Evolutionary conservation across 1,140 invertebrate species (phyloP).

Genomic region (Heliconius himera): DNA sequence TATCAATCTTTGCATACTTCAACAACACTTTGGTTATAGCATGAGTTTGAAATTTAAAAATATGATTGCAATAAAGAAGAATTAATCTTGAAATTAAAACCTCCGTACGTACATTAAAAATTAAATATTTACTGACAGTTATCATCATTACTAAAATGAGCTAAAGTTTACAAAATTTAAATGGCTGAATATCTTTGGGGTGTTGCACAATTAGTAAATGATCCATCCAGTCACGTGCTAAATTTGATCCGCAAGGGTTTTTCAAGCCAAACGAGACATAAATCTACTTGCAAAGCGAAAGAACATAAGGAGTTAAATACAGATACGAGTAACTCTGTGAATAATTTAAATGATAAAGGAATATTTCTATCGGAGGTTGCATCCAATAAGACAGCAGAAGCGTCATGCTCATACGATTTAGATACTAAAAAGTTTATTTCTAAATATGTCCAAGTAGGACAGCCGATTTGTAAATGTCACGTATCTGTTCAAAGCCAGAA

Average conservation of each 20-base stretch:
- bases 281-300: background rate
- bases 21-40: too few relatives aligned
- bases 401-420: conserved; percentile 2
- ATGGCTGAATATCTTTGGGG: conserved; percentile 48
- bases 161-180: background rate
- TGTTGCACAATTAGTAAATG: conserved; percentile 44
- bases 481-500: conserved; percentile 20
- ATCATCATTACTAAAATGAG: background rate
- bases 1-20: too few relatives aligned
- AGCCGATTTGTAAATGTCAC: conserved; percentile 17
- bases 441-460: conserved; percentile 30
- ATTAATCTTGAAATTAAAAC: background rate
- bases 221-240: conserved; percentile 42
- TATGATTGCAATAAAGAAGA: too few relatives aligned
- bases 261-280: background rate
- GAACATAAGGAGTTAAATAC: background rate
- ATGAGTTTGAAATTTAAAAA: too few relatives aligned
- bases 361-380: background rate
- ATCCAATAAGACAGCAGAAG: background rate
- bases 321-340: background rate
- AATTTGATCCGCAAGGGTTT: conserved; percentile 33
- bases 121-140: background rate
- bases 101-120: background rate
- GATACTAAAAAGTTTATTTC: conserved; percentile 10
- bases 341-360: background rate